A percentile compares a stretch with the other conserved stretches of the same genome.
These are phyloP conservation scores for Osmoderma eremita DNA, from an alignment of 2,888 invertebrate species.

Conservation along the genomic window DNA sequence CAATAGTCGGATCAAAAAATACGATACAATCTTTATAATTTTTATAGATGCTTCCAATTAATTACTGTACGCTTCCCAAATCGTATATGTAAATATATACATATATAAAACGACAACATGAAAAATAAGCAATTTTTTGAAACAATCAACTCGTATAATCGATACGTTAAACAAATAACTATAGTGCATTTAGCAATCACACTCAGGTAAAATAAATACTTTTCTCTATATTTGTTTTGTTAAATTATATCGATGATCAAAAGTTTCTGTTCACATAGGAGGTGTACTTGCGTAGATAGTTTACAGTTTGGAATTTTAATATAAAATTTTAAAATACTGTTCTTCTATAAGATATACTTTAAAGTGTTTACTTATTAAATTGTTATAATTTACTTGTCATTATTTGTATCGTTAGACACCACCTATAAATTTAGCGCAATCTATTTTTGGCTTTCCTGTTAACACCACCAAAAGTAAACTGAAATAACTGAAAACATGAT, in stretches of 20 bases:
- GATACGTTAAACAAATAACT: constrained; percentile 22
- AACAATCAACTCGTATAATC: constrained; percentile 43
- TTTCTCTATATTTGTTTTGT: constrained; percentile 31
- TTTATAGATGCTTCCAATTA: constrained; percentile 58
- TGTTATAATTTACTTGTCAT: no score
- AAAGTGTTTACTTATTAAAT: no score
- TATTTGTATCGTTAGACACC: no score
- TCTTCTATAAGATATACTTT: no score
- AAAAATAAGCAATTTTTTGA: constrained; percentile 50
- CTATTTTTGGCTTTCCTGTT: no score
- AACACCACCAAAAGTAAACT: no score
- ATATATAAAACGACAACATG: constrained; percentile 12
- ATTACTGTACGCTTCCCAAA: constrained; percentile 57
- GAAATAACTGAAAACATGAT: no score
- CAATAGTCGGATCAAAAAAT: constrained; percentile 25
- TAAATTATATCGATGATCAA: constrained; percentile 9
- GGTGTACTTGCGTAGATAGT: not conserved
- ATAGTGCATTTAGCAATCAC: constrained; percentile 35
- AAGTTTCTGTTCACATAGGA: constrained; percentile 10
- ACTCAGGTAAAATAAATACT: constrained; percentile 47
- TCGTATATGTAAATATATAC: constrained; percentile 35
- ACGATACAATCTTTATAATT: constrained; percentile 46
- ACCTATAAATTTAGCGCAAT: no score
- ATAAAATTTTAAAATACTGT: no score
- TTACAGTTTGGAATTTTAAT: no score